Percentiles rank a stretch among this genome's conserved stretches.
phyloP scores from a whole-genome alignment of 2,113 vertebrate species.

The Pavo muticus region DNA sequence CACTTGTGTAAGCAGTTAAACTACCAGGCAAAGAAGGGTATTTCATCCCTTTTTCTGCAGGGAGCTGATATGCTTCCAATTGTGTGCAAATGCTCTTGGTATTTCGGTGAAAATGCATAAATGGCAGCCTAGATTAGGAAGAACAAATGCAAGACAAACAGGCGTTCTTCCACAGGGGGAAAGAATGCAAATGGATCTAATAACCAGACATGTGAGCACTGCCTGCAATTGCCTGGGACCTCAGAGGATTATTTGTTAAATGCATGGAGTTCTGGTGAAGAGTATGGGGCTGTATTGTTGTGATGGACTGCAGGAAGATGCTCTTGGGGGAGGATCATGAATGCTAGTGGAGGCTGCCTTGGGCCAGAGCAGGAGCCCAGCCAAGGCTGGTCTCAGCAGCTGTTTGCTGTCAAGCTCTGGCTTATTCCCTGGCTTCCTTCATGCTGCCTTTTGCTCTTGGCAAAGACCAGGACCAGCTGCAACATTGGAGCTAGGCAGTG shows the following conservation, averaged over 20 bases:
- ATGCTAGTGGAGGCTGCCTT: background rate
- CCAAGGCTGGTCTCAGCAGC: background rate
- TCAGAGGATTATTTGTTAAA: background rate
- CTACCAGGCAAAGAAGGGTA: background rate
- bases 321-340: background rate
- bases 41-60: slow-evolving; percentile 11
- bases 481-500: background rate
- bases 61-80: background rate
- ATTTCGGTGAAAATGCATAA: background rate
- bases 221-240: background rate
- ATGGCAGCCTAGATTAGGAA: background rate
- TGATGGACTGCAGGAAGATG: background rate
- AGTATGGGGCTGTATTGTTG: background rate
- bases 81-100: background rate
- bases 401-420: background rate
- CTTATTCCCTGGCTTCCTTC: background rate
- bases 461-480: background rate
- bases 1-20: slow-evolving; percentile 11
- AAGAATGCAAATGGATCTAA: background rate
- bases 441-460: background rate
- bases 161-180: background rate
- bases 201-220: background rate
- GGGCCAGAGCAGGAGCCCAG: background rate
- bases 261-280: background rate
- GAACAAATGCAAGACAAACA: background rate